Base-by-base conservation (phyloP, 92 coral and sea anemone species). In the Epizoanthus fatuus region DNA sequence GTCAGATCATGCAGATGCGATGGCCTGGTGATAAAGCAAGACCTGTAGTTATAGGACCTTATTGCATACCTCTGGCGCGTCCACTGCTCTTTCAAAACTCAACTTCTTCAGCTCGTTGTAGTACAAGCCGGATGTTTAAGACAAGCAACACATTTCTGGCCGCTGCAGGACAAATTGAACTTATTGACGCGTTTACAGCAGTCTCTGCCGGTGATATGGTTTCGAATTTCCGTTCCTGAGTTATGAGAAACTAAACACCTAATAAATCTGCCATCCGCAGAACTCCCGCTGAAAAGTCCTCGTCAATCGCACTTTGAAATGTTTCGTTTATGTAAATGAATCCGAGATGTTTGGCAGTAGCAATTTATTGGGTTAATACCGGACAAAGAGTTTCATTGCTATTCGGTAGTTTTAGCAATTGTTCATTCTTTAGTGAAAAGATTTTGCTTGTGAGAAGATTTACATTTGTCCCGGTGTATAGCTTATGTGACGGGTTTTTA, bases 191-290 rank as follows among this genome's bases (percentile, higher is more conserved):
- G 15, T 70, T 70, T 8, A 53, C 12, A 11, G 40, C 32, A 59
- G 82, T 44, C 45, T 77, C 29, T 44, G 49, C 57, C 70, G 71
- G 82, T 77, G 82, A 77, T 71, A 77, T 44, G 66, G 90, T 89
- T 69, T 94, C 95, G 73, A 79, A 89, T 94, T 94, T 72, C 98
- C 90, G 77, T 54, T 91, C 72, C 84, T 79, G 79, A 82, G 87
- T 86, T 84, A 84, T 88, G 84, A 81, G 97, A 94, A 91, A 91
- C 95, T 79, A 86, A 94, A 94, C 84, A 94, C 93, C 90, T 20
- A 65, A 92, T 92, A 89, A 94, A 93, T 80, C 89, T 88, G 90
- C 81, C 93, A 89, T 80, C 32, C 19, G 5, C 14, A 38, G 82
- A 66, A 51, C 72, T 7, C 69, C 83, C 83, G 74, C 15, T 85